These are phyloP conservation scores for Heliocidaris erythrogramma DNA, from an alignment of 35 echinoderm and acorn worm species.

Conservation along the genomic window DNA sequence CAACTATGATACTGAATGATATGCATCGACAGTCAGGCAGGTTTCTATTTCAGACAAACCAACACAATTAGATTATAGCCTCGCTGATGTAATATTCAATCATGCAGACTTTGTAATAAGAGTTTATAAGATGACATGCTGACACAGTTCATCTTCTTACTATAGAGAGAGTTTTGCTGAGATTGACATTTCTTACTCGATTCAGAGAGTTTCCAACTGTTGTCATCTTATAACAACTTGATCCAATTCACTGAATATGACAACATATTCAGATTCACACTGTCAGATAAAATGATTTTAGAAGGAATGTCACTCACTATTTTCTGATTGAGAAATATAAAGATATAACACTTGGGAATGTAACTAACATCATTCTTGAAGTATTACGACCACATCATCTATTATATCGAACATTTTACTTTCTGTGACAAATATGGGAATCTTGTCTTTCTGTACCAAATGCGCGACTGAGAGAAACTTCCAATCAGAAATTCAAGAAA, in stretches of 20 bases:
- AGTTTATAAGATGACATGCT: background rate
- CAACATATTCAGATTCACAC: background rate
- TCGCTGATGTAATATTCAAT: background rate
- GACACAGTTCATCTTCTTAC: background rate
- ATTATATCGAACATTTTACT: background rate
- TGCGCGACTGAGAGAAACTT: background rate
- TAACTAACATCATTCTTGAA: background rate
- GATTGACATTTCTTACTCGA: background rate
- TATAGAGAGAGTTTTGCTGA: background rate
- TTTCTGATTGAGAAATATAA: too few species aligned
- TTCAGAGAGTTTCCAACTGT: background rate
- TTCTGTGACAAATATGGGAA: background rate
- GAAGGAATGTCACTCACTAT: too few species aligned
- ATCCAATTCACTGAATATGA: background rate
- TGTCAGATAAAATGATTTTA: too few species aligned
- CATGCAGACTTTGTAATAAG: background rate
- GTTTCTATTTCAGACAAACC: background rate
- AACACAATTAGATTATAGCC: background rate
- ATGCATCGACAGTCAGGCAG: background rate
- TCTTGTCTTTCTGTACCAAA: background rate
- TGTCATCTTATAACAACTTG: too few species aligned
- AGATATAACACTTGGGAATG: background rate
- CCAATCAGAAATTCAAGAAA: too few species aligned
- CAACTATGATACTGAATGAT: background rate
- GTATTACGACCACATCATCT: background rate